Evolutionary conservation across 2,113 vertebrate species (phyloP).

Genomic region (Cyphomyrus plagiostoma): DNA sequence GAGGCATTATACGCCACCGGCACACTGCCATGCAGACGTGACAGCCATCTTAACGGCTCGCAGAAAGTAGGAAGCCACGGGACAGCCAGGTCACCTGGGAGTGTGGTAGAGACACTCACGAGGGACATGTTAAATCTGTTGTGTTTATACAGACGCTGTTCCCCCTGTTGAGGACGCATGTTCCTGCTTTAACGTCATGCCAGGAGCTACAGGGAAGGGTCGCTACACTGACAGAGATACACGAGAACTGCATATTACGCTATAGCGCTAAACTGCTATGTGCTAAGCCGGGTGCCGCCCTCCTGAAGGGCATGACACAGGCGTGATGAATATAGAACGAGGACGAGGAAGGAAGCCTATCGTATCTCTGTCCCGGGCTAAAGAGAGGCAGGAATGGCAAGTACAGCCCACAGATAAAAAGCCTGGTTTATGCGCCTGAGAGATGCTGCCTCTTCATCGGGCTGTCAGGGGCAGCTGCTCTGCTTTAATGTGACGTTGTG

Average conservation of each 20-base stretch:
- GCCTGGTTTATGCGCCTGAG: background rate
- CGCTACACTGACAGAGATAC: background rate
- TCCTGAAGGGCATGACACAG: background rate
- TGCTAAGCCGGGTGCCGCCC: background rate
- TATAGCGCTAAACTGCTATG: background rate
- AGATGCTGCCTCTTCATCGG: background rate
- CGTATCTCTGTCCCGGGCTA: background rate
- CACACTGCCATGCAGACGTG: background rate
- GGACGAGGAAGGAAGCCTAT: background rate
- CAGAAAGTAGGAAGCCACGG: background rate
- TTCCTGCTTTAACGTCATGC: background rate
- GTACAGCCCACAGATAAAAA: background rate
- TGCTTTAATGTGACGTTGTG: background rate
- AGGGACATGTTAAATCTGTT: background rate
- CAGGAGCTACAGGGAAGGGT: background rate
- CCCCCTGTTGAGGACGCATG: background rate
- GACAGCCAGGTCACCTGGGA: background rate
- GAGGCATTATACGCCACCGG: background rate
- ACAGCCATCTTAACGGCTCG: background rate
- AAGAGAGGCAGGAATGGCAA: background rate
- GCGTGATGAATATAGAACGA: background rate
- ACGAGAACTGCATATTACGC: background rate
- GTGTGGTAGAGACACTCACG: background rate
- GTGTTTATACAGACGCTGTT: background rate
- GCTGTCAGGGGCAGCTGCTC: background rate